Evolutionary conservation across 2,113 vertebrate genomes (phyloP).

Genomic region (Tonatia bakeri): DNA sequence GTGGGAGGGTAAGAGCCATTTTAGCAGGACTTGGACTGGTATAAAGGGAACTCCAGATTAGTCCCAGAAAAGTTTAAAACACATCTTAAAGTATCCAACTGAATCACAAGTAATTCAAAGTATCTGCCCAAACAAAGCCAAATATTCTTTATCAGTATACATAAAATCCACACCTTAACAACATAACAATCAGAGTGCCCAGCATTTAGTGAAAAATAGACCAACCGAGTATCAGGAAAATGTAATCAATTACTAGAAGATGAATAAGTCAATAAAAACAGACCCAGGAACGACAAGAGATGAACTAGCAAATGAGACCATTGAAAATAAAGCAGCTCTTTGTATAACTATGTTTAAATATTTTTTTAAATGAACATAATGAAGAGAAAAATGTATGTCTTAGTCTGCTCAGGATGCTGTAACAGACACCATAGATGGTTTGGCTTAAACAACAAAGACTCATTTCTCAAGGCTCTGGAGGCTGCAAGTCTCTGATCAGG

Average conservation of each 20-base stretch:
- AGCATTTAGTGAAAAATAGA: not conserved
- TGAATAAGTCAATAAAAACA: not conserved
- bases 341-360: not conserved
- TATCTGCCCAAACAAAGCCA: not conserved
- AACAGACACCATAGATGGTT: not conserved
- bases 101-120: not conserved
- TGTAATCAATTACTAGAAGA: not conserved
- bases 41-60: not conserved
- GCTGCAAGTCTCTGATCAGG: not conserved
- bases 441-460: not conserved
- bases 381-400: not conserved
- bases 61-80: not conserved
- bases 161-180: not conserved
- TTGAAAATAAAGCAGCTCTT: not conserved
- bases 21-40: not conserved
- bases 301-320: not conserved
- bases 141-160: not conserved
- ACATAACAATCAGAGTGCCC: not conserved
- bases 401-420: not conserved
- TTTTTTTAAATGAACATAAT: not conserved
- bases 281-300: not conserved
- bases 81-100: not conserved
- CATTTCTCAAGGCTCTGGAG: not conserved
- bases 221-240: not conserved
- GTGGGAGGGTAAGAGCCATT: no score